phyloP scores from a whole-genome alignment of 2,888 invertebrate genomes.

The Fragum sueziense region DNA sequence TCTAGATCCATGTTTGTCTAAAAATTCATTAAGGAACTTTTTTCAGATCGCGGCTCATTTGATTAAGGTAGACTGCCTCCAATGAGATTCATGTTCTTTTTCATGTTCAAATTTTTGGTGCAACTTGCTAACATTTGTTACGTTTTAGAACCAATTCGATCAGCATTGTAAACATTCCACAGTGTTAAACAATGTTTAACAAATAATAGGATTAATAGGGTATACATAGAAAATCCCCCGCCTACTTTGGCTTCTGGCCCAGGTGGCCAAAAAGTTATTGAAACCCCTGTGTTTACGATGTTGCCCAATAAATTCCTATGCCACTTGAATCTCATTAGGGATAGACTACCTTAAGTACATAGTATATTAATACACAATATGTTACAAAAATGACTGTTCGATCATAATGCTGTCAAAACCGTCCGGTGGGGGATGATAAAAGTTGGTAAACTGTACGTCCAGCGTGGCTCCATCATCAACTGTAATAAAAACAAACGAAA shows the following conservation, averaged over 20 bases:
- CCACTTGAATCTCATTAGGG: not conserved
- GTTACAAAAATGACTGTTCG: slow-evolving; percentile 95
- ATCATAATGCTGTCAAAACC: slow-evolving; percentile 98
- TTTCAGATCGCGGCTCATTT: no score
- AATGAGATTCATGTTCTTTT: no score
- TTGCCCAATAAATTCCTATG: no score
- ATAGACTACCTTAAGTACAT: no score
- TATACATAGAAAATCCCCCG: no score
- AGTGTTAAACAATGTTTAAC: not conserved
- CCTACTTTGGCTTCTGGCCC: no score
- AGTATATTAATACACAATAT: not conserved
- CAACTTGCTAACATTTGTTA: not conserved
- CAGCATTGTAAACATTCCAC: not conserved
- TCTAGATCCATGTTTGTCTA: no score
- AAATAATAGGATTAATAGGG: no score
- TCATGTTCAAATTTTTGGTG: not conserved
- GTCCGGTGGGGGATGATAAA: slow-evolving; percentile 89
- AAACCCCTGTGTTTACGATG: not conserved
- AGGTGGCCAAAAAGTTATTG: no score
- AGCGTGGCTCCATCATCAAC: slow-evolving; percentile 98
- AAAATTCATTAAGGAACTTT: no score
- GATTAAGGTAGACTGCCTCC: no score
- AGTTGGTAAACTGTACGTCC: slow-evolving; percentile 96
- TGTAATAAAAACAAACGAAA: slow-evolving; percentile 50
- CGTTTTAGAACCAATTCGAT: not conserved